These are phyloP conservation scores for Drosophila dunni DNA, from an alignment of 1,140 invertebrate species.

Conservation along the genomic window DNA sequence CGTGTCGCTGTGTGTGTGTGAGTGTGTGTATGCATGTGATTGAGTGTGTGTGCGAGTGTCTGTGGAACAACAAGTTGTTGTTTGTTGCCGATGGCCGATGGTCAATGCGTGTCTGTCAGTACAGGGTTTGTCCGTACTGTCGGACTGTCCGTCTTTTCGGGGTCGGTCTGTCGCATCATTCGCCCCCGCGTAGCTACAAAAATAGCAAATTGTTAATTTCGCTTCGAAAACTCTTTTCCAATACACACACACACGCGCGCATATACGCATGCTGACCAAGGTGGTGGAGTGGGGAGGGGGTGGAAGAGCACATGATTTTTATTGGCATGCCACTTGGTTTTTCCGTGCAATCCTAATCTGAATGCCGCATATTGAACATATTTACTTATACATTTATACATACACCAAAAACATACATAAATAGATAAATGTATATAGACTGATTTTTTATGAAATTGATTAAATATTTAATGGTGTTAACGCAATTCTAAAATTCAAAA, in stretches of 20 bases:
- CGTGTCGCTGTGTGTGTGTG: slow-evolving; percentile 9
- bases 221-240: slow-evolving; percentile 79
- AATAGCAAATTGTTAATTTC: slow-evolving; percentile 82
- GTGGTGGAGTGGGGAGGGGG: slow-evolving; percentile 7
- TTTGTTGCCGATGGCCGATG: slow-evolving; percentile 40
- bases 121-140: slow-evolving; percentile 44
- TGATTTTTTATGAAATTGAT: slow-evolving; percentile 72
- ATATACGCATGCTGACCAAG: neutral
- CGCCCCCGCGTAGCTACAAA: slow-evolving; percentile 71
- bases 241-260: slow-evolving; percentile 56
- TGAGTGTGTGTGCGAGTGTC: slow-evolving; percentile 16
- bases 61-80: slow-evolving; percentile 49
- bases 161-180: slow-evolving; percentile 48
- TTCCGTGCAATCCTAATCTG: slow-evolving; percentile 47
- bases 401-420: slow-evolving; percentile 29
- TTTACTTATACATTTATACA: slow-evolving; percentile 17
- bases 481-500: slow-evolving; percentile 12
- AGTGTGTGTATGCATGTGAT: neutral
- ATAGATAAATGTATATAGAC: slow-evolving; percentile 24
- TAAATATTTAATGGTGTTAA: slow-evolving; percentile 57
- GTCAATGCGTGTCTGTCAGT: slow-evolving; percentile 46
- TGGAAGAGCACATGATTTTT: slow-evolving; percentile 68
- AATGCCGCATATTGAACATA: slow-evolving; percentile 20
- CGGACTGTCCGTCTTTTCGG: slow-evolving; percentile 34
- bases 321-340: slow-evolving; percentile 77